Evolutionary conservation across 2,797 vertebrate genomes (phyloP).

Genomic region (Sebastes elongatus): DNA sequence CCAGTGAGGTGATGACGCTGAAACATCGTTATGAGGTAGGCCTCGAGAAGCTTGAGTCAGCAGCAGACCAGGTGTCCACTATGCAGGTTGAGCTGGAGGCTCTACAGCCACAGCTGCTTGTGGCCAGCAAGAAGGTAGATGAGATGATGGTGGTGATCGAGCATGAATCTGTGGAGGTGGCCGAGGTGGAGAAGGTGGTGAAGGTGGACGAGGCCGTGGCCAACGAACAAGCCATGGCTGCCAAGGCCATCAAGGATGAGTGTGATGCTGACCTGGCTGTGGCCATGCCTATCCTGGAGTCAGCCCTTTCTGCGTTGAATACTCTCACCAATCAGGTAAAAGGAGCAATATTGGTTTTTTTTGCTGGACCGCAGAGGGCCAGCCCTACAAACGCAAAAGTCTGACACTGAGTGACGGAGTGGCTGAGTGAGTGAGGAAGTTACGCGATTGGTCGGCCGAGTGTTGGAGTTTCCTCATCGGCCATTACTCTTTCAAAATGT

Average conservation of each 20-base stretch:
- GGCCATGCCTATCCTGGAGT: slow-evolving; percentile 88
- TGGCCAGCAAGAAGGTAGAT: slow-evolving; percentile 89
- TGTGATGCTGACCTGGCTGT: slow-evolving; percentile 90
- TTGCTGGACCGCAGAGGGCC: no score
- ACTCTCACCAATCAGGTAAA: slow-evolving; percentile 89
- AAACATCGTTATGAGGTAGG: slow-evolving; percentile 91
- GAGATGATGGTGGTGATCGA: slow-evolving; percentile 90
- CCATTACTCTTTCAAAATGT: no score
- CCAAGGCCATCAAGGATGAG: slow-evolving; percentile 94
- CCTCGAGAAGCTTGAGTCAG: slow-evolving; percentile 90
- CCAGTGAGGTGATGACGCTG: slow-evolving; percentile 89
- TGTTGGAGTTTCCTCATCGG: no score
- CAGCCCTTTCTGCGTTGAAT: slow-evolving; percentile 87
- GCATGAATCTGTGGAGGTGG: slow-evolving; percentile 89
- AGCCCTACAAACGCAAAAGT: no score
- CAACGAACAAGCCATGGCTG: slow-evolving; percentile 89
- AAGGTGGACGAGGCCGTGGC: slow-evolving; percentile 88
- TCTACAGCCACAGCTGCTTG: slow-evolving; percentile 87
- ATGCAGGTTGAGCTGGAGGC: slow-evolving; percentile 91
- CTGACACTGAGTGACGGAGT: no score
- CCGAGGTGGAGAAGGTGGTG: slow-evolving; percentile 89
- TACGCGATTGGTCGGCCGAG: no score
- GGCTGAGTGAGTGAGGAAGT: no score
- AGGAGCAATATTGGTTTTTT: not conserved
- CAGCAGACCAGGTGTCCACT: slow-evolving; percentile 86